These are phyloP conservation scores for Cheirogaleus medius DNA, from an alignment of 2,113 vertebrate species.

Conservation along the genomic window DNA sequence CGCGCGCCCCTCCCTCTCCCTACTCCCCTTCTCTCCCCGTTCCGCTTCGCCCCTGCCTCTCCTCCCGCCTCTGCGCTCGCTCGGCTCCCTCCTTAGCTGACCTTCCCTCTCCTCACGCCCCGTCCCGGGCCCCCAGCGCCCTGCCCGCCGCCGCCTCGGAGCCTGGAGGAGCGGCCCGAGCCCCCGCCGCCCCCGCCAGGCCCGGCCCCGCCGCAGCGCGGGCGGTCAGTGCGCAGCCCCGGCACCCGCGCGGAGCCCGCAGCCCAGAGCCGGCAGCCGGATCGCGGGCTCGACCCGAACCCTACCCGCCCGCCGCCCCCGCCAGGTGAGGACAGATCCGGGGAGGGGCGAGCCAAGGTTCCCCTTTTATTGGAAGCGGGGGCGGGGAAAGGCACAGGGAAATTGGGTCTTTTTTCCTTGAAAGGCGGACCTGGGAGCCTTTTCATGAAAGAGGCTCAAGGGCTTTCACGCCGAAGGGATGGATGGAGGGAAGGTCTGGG, in stretches of 20 bases:
- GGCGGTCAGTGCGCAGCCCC: constrained; percentile 57
- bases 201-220: constrained; percentile 48
- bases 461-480: constrained; percentile 40
- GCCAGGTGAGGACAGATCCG: constrained; percentile 66
- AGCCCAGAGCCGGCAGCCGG: background rate
- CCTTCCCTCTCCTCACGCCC: background rate
- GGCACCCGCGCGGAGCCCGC: background rate
- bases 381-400: background rate
- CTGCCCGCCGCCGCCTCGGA: background rate
- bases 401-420: background rate
- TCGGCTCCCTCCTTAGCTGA: background rate
- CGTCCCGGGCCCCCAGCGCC: background rate
- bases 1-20: constrained; percentile 19
- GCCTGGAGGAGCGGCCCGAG: background rate
- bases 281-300: constrained; percentile 22
- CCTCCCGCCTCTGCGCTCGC: background rate
- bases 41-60: background rate
- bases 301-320: background rate
- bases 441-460: constrained; percentile 43
- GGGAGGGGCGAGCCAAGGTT: background rate
- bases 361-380: background rate
- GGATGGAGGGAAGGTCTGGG: background rate
- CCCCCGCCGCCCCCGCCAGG: constrained; percentile 15
- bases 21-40: background rate
- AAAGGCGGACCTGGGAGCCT: background rate